These are phyloP conservation scores for Chelonus formosanus DNA, from an alignment of 2,888 invertebrate species.

Conservation along the genomic window DNA sequence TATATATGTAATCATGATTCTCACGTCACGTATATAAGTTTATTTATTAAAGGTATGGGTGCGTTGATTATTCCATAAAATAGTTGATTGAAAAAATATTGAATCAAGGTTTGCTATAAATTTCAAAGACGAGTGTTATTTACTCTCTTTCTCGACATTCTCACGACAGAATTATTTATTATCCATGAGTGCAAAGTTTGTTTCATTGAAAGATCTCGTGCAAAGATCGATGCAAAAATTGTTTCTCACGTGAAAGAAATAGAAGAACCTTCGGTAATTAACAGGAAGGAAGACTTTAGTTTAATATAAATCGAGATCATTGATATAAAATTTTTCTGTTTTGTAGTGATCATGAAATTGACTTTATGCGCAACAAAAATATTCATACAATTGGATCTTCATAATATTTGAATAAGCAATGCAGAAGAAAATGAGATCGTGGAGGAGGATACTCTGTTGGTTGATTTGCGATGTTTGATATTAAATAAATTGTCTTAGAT, in stretches of 20 bases:
- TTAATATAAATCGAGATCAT: conserved; percentile 28
- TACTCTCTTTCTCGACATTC: conserved; percentile 31
- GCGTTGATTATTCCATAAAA: conserved; percentile 22
- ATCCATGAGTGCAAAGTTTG: conserved; percentile 15
- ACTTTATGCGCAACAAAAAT: not conserved
- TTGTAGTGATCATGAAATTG: not conserved
- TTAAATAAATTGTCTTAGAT: conserved; percentile 40
- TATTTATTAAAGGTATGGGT: conserved; percentile 18
- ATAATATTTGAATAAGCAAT: conserved; percentile 23
- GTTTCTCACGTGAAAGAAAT: conserved; percentile 37
- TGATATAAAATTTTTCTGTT: conserved; percentile 12
- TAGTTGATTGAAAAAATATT: conserved; percentile 11
- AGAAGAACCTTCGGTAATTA: conserved; percentile 30
- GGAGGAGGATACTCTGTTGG: conserved; percentile 34
- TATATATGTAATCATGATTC: conserved; percentile 20
- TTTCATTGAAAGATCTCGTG: conserved; percentile 37
- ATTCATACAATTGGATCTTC: not conserved
- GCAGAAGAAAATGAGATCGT: conserved; percentile 27
- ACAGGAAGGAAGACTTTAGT: conserved; percentile 16
- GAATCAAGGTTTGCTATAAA: conserved; percentile 19
- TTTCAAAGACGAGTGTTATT: conserved; percentile 19
- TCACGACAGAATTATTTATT: conserved; percentile 32
- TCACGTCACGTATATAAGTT: conserved; percentile 6
- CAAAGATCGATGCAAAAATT: conserved; percentile 33
- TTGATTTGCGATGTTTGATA: conserved; percentile 47